Evolutionary conservation across 2,888 invertebrate species (phyloP).

Genomic region (Entomobrya multifasciata): DNA sequence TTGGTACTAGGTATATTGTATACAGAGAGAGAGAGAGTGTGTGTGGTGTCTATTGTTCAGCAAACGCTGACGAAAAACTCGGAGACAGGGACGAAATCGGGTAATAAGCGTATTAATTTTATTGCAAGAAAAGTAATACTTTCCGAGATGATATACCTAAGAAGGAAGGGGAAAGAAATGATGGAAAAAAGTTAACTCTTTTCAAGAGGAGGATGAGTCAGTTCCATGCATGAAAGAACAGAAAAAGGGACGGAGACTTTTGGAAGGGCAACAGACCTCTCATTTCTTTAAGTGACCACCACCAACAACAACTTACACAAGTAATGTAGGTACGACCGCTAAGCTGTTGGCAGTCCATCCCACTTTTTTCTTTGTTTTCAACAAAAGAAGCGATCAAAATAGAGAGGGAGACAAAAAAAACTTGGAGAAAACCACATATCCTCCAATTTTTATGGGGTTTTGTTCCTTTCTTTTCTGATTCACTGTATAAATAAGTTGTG

Average conservation of each 20-base stretch:
- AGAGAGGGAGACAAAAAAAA: slow-evolving; percentile 26
- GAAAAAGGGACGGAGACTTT: slow-evolving; percentile 44
- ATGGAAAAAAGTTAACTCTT: slow-evolving; percentile 53
- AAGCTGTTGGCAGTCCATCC: slow-evolving; percentile 52
- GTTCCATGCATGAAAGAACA: slow-evolving; percentile 52
- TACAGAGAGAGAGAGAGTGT: no score
- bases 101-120: slow-evolving; percentile 50
- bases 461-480: slow-evolving; percentile 3
- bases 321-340: neutral
- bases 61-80: neutral
- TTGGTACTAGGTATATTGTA: neutral
- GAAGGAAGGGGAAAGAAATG: neutral
- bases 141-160: neutral
- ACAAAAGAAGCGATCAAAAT: slow-evolving; percentile 64
- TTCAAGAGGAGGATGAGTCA: slow-evolving; percentile 47
- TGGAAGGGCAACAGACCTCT: slow-evolving; percentile 60
- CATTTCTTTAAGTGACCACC: slow-evolving; percentile 66
- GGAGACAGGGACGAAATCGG: neutral
- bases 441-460: slow-evolving; percentile 51
- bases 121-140: slow-evolving; percentile 24
- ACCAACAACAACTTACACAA: neutral
- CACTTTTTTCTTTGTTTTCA: slow-evolving; percentile 58
- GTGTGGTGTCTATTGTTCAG: neutral
- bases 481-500: neutral
- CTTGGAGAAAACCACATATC: slow-evolving; percentile 57